Base-by-base conservation (phyloP, 1,140 invertebrate species). In the Chironomus striatipennis region DNA sequence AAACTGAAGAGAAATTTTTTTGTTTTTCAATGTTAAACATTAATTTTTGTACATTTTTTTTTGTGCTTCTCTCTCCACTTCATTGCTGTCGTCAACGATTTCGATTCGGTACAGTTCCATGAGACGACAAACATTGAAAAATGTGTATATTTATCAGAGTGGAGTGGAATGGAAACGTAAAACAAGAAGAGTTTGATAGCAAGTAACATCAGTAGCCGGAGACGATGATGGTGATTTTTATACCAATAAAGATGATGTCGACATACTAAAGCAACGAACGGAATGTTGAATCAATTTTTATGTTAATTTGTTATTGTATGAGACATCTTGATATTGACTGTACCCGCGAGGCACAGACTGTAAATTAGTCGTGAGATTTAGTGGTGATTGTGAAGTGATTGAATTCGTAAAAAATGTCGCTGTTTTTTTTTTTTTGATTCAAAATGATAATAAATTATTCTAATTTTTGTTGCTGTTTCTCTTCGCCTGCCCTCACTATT, bases 391-490 rank as follows among this genome's bases (percentile, higher is more conserved):
- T 57, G 12, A 12, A n/a, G 4, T 57, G 47, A 57, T 57, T n/a
- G 12, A 57, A 57, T 5, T 57, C 47, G 4, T n/a, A 57, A 57
- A 57, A 10, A 12, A 12, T 57, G 47, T 57, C 47, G 47, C 47
- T n/a, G n/a, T n/a, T n/a, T n/a, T n/a, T n/a, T n/a, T n/a, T 57
- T n/a, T 12, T 57, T 57, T 57, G 47, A 57, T 57, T 47, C 12
- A n/a, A 57, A 57, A 57, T 57, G 47, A 57, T 57, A 57, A 57
- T 57, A 57, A 57, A 57, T 57, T 57, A 57, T 57, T 57, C 47
- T 57, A 57, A 57, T 57, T 57, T 57, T 57, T 57, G 12, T 57
- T 34, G 24, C 24, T 34, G 24, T 5, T 34, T 34, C 1, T 34
- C n/a, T 34, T 34, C 24, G 1, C 24, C 24, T 34, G 2, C 24